These are phyloP conservation scores for Lepus timidus DNA, from an alignment of 2,113 vertebrate species.

Conservation along the genomic window DNA sequence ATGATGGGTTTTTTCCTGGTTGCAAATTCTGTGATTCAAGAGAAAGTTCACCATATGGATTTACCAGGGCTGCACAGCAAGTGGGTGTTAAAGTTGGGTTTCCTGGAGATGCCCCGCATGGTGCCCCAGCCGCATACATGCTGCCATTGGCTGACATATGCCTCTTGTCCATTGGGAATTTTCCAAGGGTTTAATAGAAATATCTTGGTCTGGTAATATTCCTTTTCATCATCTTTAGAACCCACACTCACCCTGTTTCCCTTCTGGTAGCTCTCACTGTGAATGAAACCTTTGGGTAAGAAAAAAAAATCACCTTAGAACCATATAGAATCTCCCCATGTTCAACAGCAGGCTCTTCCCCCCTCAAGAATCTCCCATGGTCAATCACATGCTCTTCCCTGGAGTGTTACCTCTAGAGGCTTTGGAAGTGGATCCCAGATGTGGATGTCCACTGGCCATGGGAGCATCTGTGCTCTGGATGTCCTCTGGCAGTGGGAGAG, in stretches of 20 bases:
- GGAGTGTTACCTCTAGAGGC: not conserved
- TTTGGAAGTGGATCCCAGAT: not conserved
- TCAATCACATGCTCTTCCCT: not conserved
- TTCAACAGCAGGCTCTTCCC: no score
- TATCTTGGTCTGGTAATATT: not conserved
- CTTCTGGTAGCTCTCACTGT: not conserved
- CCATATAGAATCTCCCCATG: no score
- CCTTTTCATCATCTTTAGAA: not conserved
- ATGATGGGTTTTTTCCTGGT: not conserved
- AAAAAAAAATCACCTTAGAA: not conserved
- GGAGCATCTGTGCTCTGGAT: not conserved
- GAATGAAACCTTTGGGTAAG: not conserved
- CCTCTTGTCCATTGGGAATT: not conserved
- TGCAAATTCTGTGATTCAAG: not conserved
- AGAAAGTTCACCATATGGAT: not conserved
- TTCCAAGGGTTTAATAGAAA: not conserved
- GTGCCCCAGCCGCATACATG: no score
- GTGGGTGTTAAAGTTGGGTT: not conserved
- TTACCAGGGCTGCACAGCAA: not conserved
- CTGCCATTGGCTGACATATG: not conserved
- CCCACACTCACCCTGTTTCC: not conserved
- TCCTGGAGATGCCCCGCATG: not conserved
- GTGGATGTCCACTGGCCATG: accelerated
- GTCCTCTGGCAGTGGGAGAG: accelerated
- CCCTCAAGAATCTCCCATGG: no score